phyloP scores from a whole-genome alignment of 2,797 vertebrate species.

The Oreonectes daqikongensis region DNA sequence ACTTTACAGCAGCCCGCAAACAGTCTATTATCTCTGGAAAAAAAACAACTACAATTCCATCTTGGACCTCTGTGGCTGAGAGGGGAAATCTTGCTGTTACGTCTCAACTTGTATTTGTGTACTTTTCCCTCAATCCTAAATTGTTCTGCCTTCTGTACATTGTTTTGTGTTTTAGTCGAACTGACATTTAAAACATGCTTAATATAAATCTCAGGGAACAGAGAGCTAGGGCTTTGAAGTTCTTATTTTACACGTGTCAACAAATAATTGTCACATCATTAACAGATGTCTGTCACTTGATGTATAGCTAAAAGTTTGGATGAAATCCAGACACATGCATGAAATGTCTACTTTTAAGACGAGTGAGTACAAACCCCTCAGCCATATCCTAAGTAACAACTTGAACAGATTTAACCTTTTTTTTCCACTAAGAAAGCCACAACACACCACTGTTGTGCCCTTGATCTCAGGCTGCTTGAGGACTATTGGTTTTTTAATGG shows the following conservation, averaged over 20 bases:
- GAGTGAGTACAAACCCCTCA: not conserved
- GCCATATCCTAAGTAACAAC: not conserved
- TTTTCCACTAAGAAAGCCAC: not conserved
- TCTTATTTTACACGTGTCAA: constrained; percentile 5
- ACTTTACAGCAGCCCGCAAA: constrained; percentile 3
- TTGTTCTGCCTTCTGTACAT: not conserved
- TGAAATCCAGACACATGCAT: not conserved
- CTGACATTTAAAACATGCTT: not conserved
- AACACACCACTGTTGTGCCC: not conserved
- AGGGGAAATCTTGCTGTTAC: too few relatives aligned
- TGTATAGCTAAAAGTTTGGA: not conserved
- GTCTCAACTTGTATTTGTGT: not conserved
- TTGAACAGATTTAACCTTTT: too few relatives aligned
- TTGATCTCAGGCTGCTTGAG: not conserved
- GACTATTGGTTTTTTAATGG: not conserved
- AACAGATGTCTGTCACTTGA: not conserved
- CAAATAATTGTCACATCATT: not conserved
- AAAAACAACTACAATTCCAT: not conserved
- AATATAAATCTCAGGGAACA: not conserved
- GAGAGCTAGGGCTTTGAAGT: not conserved
- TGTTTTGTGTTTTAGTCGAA: not conserved
- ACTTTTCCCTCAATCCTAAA: not conserved
- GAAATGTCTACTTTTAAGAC: not conserved
- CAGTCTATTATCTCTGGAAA: constrained; percentile 4
- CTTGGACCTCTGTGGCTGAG: not conserved